Evolutionary conservation across 2,113 vertebrate genomes (phyloP), one percentile per base, ranked within the genome.

Genomic region (Hepsetus odoe): DNA sequence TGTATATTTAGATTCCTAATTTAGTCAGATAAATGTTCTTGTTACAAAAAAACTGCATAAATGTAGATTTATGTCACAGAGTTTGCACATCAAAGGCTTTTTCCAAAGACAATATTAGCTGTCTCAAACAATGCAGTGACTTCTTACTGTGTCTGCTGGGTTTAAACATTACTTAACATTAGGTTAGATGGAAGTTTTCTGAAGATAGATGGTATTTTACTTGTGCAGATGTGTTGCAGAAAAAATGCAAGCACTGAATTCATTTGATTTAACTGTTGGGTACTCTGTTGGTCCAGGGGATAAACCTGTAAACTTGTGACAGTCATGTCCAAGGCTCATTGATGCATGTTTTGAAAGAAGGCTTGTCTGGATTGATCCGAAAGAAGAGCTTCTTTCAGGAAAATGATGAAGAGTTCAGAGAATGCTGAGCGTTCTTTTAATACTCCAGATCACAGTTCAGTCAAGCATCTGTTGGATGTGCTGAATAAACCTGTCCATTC

Each of bases 21-120:
- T 89, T 87, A 89, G 89, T 88, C 83, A 85, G 69, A 89, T 82
- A 87, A 85, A 84, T 87, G 82, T 49, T 85, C 80, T 80, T 78
- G 70, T 83, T 61, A 69, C 56, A 80, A 81, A 70, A 80, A 67
- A 64, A 76, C 5, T 30, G 74, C 22, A 74, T 73, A 86, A 81
- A 86, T 89, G 76, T 76, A 80, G 80, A 84, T 84, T 55, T 61
- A 79, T 81, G 69, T 89, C 55, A 35, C 32, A 67, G 65, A 32
- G 83, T 86, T n/a, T 91, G 82, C 89, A 90, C 86, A 90, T 92
- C 92, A 92, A 92, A 92, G 84, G 79, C 53, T 66, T 87, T 79
- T 85, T 88, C 87, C 89, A 80, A 84, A 62, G 80, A 83, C 72
- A 30, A 83, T 22, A 64, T 71, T 55, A 32, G 16, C 74, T 49